Base-by-base conservation (phyloP, 2,113 vertebrate genomes). In the Erythrocercus mccallii region DNA sequence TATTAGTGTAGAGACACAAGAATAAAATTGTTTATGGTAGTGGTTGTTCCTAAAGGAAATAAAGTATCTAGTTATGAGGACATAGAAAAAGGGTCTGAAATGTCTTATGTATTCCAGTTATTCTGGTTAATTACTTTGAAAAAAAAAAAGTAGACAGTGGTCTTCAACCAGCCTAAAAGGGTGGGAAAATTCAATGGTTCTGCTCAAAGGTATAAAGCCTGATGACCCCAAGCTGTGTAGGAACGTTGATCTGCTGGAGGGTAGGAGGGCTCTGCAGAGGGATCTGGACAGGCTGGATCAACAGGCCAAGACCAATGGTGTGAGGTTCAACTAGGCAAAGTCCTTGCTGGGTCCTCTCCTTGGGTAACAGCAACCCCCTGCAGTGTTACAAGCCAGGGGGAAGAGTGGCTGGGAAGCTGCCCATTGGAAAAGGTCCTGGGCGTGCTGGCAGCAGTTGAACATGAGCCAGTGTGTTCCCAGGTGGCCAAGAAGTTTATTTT, bases 211-310 rank as follows among this genome's bases (percentile, higher is more conserved):
- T 81, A 23, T 48, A 62, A 82, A 82, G n/a, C n/a, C 40, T 2
- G 1, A 42, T 69, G 31, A 70, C 17, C 33, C 21, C 54, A 42
- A 8, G 8, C 0, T 76, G 42, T 12, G 15, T 5, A 3, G 40
- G 15, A 33, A 2, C 20, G 15, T 19, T 76, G 47, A 31, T 48
- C 40, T 76, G 21, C 35, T 40, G 48, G 12, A 69, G 25, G 5
- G 21, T 22, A 22, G 54, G 25, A 69, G 38, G 22, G 35, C 21
- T 68, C 45, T 68, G 45, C 25, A 54, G 61, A 53, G 14, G 38
- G 30, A 27, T 54, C 18, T 42, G 62, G 30, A 47, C 47, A 82
- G 47, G 21, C n/a, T 35, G 87, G 47, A 42, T 61, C 18, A 15
- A 22, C 5, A 8, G 10, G 40, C 30, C 38, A n/a, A 47, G 47